Conservation (phyloP, 2,113 vertebrate genomes). For the Recurvirostra avosetta region DNA sequence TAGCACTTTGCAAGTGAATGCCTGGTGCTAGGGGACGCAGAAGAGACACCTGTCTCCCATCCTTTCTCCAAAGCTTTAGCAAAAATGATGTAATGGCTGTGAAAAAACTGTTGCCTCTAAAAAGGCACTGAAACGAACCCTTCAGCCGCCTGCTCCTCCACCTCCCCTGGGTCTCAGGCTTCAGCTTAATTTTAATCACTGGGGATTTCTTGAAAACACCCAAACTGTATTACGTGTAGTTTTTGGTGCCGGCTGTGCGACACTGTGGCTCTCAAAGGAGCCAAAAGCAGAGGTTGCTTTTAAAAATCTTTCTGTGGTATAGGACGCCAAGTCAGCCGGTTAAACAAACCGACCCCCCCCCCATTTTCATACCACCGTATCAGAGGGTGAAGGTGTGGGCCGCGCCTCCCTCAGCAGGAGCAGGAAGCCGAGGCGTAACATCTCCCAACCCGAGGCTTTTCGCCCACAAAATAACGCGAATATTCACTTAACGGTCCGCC, state of each 20-base stretch:
- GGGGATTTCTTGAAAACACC: background rate
- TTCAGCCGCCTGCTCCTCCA: background rate
- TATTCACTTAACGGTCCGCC: background rate
- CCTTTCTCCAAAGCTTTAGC: background rate
- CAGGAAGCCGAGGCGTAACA: background rate
- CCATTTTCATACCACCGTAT: background rate
- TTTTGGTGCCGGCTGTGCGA: background rate
- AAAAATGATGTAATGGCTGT: background rate
- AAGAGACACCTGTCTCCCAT: background rate
- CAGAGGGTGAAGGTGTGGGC: background rate
- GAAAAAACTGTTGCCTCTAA: background rate
- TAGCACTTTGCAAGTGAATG: background rate
- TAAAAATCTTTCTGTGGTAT: background rate
- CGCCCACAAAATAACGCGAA: background rate
- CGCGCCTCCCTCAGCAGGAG: background rate
- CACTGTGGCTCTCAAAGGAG: background rate
- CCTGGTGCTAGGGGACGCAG: background rate
- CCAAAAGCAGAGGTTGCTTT: background rate
- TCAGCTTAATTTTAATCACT: background rate
- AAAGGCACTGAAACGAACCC: background rate
- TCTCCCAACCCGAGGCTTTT: background rate
- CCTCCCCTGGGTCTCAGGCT: background rate
- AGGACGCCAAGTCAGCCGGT: no score
- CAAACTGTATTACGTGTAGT: accelerated
- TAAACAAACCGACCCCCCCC: background rate